phyloP scores from a whole-genome alignment of 2,113 vertebrate species.

The Prionailurus viverrinus region DNA sequence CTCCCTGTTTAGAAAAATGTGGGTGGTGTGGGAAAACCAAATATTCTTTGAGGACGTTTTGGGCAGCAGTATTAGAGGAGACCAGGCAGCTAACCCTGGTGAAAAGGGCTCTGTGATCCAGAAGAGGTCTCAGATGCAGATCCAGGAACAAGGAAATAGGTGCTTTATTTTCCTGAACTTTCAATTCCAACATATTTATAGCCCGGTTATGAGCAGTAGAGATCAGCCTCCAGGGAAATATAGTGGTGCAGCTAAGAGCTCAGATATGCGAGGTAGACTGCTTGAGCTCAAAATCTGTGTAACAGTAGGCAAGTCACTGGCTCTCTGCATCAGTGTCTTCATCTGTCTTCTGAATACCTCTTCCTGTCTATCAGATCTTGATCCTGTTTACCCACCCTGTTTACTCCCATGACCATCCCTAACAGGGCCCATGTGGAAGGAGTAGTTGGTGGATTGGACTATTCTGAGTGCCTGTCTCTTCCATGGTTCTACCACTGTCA shows the following conservation, averaged over 20 bases:
- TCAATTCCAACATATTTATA: not conserved
- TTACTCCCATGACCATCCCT: not conserved
- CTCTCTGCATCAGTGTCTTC: not conserved
- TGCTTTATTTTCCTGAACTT: not conserved
- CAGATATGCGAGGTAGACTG: not conserved
- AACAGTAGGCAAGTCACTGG: not conserved
- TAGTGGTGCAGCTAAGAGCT: not conserved
- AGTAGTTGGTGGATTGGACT: not conserved
- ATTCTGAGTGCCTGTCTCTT: not conserved
- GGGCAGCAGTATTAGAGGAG: not conserved
- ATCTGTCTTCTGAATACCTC: not conserved
- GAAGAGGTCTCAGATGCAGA: not conserved
- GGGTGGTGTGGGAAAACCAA: not conserved
- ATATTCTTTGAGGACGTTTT: slow-evolving; percentile 1
- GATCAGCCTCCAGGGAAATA: not conserved
- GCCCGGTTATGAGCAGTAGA: not conserved
- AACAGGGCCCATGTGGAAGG: not conserved
- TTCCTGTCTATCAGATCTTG: not conserved
- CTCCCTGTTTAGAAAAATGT: slow-evolving; percentile 9
- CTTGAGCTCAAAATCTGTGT: not conserved
- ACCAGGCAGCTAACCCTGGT: not conserved
- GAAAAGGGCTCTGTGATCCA: not conserved
- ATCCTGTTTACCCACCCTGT: not conserved
- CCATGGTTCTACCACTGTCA: not conserved
- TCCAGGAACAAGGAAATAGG: not conserved